These are phyloP conservation scores for Leptinotarsa defecta DNA, from an alignment of 1,140 invertebrate species.

Conservation along the genomic window DNA sequence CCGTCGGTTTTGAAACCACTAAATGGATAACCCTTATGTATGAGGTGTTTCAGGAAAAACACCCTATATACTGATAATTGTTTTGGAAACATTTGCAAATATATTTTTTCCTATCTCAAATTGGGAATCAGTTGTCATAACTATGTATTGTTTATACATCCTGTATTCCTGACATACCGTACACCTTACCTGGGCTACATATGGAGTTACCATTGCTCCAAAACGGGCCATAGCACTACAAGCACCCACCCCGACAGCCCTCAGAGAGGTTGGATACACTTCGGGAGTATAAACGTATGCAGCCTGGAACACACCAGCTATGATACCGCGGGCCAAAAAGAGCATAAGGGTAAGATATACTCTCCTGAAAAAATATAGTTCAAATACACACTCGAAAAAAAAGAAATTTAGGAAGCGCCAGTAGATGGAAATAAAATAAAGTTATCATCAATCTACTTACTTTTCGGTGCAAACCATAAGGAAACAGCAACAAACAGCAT, in stretches of 20 bases:
- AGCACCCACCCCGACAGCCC: slow-evolving; percentile 85
- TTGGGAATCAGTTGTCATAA: no score
- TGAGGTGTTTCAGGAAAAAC: no score
- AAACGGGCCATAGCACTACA: slow-evolving; percentile 89
- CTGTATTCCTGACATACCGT: no score
- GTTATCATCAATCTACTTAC: slow-evolving; percentile 60
- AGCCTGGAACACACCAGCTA: slow-evolving; percentile 92
- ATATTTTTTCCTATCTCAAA: no score
- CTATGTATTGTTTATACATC: no score
- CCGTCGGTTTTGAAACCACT: no score
- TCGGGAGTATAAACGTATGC: slow-evolving; percentile 96
- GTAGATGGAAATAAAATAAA: no score
- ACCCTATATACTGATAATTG: no score
- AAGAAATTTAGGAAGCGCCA: neutral
- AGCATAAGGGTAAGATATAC: slow-evolving; percentile 80
- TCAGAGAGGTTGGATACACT: slow-evolving; percentile 88
- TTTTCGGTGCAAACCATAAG: slow-evolving; percentile 77
- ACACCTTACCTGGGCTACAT: slow-evolving; percentile 81
- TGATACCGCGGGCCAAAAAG: slow-evolving; percentile 88
- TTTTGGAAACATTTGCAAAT: no score
- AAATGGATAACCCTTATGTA: no score
- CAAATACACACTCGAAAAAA: neutral
- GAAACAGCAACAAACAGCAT: slow-evolving; percentile 79
- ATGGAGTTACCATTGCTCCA: slow-evolving; percentile 91
- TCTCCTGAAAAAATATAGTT: slow-evolving; percentile 63